A percentile compares a stretch with the other conserved stretches of the same genome.
Evolutionary conservation across 2,113 vertebrate genomes (phyloP).

Genomic region (Otocyon megalotis): DNA sequence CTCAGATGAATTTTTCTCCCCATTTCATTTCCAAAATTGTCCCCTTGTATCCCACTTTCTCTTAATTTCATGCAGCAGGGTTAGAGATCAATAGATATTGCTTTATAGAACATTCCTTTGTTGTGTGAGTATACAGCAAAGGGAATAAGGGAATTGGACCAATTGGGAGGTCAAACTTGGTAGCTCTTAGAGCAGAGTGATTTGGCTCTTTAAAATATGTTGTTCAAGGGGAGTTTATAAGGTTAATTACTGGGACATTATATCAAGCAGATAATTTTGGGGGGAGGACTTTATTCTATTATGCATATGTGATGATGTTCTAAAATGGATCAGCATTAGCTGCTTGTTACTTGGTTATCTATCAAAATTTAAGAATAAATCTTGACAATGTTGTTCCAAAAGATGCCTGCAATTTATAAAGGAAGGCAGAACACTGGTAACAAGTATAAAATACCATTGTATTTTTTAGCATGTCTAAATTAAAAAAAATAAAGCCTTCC

Average conservation of each 20-base stretch:
- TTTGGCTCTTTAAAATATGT: background rate
- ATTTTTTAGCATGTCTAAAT: background rate
- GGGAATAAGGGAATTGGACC: background rate
- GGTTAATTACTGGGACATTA: constrained; percentile 12
- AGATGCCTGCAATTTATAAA: constrained; percentile 18
- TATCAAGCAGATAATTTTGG: background rate
- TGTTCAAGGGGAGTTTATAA: background rate
- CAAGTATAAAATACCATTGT: background rate
- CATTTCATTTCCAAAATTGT: constrained; percentile 52
- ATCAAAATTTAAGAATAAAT: constrained; percentile 22
- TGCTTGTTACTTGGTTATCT: constrained; percentile 5
- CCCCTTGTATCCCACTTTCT: constrained; percentile 33
- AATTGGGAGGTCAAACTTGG: background rate
- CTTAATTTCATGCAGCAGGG: constrained; percentile 53
- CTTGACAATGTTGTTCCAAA: constrained; percentile 19
- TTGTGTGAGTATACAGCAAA: background rate
- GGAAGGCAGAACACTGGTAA: background rate
- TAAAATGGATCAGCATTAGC: background rate
- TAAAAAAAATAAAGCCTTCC: background rate
- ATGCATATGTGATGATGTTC: background rate
- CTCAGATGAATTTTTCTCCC: constrained; percentile 43
- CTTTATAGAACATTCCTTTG: constrained; percentile 49
- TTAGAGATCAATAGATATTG: constrained; percentile 50
- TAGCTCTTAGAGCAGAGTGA: background rate
- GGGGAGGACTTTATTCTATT: constrained; percentile 4